Evolutionary conservation across 2,888 invertebrate genomes (phyloP).

Genomic region (Cremastinae sp.): DNA sequence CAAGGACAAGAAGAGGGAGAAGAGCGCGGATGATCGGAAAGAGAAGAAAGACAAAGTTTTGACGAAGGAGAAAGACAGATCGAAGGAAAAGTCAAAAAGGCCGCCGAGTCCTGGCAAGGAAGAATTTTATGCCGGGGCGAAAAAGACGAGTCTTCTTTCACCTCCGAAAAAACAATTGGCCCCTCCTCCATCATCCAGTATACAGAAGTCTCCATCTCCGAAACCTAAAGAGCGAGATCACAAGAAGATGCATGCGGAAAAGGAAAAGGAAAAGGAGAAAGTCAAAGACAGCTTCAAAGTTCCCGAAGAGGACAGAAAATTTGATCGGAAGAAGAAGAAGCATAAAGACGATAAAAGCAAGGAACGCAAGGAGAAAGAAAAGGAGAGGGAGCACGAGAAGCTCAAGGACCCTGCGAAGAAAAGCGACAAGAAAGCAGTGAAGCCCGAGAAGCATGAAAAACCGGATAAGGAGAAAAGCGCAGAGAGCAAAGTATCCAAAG

Average conservation of each 20-base stretch:
- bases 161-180: slow-evolving; percentile 76
- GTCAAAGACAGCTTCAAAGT: slow-evolving; percentile 80
- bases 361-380: slow-evolving; percentile 82
- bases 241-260: slow-evolving; percentile 73
- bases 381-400: slow-evolving; percentile 80
- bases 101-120: slow-evolving; percentile 79
- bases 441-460: slow-evolving; percentile 85
- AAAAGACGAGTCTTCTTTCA: slow-evolving; percentile 66
- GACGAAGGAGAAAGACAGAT: slow-evolving; percentile 82
- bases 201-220: slow-evolving; percentile 71
- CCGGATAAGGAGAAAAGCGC: slow-evolving; percentile 81
- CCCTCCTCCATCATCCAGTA: slow-evolving; percentile 70
- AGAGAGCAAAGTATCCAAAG: slow-evolving; percentile 79
- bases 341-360: slow-evolving; percentile 83
- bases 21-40: slow-evolving; percentile 79
- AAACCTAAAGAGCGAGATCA: slow-evolving; percentile 76
- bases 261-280: slow-evolving; percentile 81
- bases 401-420: slow-evolving; percentile 78
- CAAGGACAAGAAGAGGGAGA: slow-evolving; percentile 81
- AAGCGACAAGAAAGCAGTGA: slow-evolving; percentile 83
- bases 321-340: slow-evolving; percentile 81
- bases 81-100: slow-evolving; percentile 81
- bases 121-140: slow-evolving; percentile 57
- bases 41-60: slow-evolving; percentile 82
- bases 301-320: slow-evolving; percentile 81